Evolutionary conservation across 2,888 invertebrate species (phyloP), one percentile per base, ranked within the genome.

Genomic region (Zaprionus lineosus): DNA sequence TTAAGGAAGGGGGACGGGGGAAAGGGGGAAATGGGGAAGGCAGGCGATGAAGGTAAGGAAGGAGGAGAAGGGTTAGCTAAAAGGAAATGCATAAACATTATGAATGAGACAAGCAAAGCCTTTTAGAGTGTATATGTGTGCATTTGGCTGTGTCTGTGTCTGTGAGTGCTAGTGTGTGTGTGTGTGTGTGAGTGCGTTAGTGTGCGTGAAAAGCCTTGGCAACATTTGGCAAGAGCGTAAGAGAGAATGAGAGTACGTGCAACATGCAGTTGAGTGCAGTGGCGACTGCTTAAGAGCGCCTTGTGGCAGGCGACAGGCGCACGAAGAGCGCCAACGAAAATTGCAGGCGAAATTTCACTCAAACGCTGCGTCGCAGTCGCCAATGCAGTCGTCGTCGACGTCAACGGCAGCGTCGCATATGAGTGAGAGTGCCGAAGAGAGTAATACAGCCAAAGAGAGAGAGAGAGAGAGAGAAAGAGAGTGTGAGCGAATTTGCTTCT

Each of bases 101-200:
- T 67, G 60, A 69, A 73, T 73, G 63, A 73, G 74, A 57, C 69
- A 73, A 57, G 52, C 62, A 68, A 72, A 72, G 55, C 52, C 61
- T 53, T 53, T 71, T 33, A 68, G 53, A 11, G 39, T 53, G 26
- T 26, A 6, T 31, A 14, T n/a, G 1, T 16, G 16, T 16, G 21
- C 12, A 19, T 21, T 19, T 37, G 21, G 2, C 2, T 26, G 18
- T 40, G 26, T 21, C 8, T 26, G 18, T 39, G 19, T 14, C 2
- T 16, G 12, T 19, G 18, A 8, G 5, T 28, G 26, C 21, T 9
- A 14, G 18, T 39, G 19, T 14, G 3, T 16, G 12, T 19, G 18
- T 9, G 5, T 28, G 11, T 48, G 40, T 31, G 62, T 50, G 28
- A 46, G 48, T 33, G 46, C 11, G 43, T 44, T 26, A 50, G 41